Percentiles rank a stretch among this genome's conserved stretches.
Evolutionary conservation across 2,888 invertebrate species (phyloP).

Genomic region (Neoascia interrupta): DNA sequence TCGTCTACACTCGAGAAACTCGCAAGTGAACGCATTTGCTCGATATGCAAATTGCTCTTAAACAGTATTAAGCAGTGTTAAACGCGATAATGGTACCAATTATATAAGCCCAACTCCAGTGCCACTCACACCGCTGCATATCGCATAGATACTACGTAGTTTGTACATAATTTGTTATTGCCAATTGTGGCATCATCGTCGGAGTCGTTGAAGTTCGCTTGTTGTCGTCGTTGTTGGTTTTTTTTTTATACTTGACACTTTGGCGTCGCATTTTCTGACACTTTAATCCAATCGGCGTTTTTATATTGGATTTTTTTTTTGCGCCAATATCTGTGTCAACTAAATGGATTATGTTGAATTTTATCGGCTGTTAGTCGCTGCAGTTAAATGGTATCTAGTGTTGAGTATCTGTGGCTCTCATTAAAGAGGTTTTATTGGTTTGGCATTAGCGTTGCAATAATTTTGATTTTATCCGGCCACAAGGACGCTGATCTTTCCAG

Average conservation of each 20-base stretch:
- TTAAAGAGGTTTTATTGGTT: constrained; percentile 22
- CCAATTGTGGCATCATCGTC: constrained; percentile 29
- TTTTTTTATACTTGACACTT: constrained; percentile 24
- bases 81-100: constrained; percentile 72
- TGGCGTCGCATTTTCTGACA: constrained; percentile 15
- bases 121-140: constrained; percentile 43
- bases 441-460: constrained; percentile 3
- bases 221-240: constrained; percentile 7
- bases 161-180: constrained; percentile 36
- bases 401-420: constrained; percentile 5
- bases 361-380: constrained; percentile 62
- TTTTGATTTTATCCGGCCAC: constrained; percentile 1
- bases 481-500: constrained; percentile 5
- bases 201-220: not conserved
- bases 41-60: constrained; percentile 78
- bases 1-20: too few species aligned
- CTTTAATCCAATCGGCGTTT: constrained; percentile 26
- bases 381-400: constrained; percentile 60
- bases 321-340: constrained; percentile 59
- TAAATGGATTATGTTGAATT: constrained; percentile 64
- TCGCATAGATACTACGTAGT: constrained; percentile 49
- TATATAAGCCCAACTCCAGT: constrained; percentile 46
- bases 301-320: constrained; percentile 9
- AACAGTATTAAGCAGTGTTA: constrained; percentile 77
- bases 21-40: constrained; percentile 74